phyloP scores from a whole-genome alignment of 2,113 vertebrate genomes.

The Oplegnathus fasciatus region DNA sequence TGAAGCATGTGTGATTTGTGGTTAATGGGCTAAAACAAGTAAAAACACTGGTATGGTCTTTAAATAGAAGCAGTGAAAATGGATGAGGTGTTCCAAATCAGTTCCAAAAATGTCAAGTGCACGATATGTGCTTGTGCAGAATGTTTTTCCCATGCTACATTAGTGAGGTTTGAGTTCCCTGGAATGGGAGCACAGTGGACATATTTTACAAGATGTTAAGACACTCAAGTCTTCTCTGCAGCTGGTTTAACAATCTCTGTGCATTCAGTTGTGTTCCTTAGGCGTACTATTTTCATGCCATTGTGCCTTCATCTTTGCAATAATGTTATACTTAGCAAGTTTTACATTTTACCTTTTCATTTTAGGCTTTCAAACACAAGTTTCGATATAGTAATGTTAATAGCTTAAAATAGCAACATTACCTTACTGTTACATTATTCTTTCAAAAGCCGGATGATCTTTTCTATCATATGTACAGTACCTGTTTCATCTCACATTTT shows the following conservation, averaged over 20 bases:
- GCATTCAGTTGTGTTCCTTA: background rate
- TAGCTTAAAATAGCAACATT: background rate
- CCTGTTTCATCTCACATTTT: background rate
- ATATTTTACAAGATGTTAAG: constrained; percentile 8
- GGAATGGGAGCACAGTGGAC: no score
- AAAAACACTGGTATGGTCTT: background rate
- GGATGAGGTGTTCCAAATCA: background rate
- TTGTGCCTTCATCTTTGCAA: background rate
- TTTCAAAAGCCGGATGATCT: background rate
- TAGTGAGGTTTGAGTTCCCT: background rate
- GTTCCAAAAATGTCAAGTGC: background rate
- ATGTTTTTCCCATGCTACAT: background rate
- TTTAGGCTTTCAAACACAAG: background rate
- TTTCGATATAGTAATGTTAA: background rate
- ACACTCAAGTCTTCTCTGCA: background rate
- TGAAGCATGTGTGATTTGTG: background rate
- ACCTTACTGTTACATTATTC: background rate
- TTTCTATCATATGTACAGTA: background rate
- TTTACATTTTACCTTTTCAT: background rate
- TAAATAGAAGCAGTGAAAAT: background rate
- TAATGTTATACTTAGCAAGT: background rate
- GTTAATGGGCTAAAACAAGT: constrained; percentile 1
- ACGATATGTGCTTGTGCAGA: background rate
- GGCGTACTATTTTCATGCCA: background rate
- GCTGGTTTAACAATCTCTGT: background rate